Base-by-base conservation (phyloP, 2,888 invertebrate genomes). In the Drosophila ustulata region DNA sequence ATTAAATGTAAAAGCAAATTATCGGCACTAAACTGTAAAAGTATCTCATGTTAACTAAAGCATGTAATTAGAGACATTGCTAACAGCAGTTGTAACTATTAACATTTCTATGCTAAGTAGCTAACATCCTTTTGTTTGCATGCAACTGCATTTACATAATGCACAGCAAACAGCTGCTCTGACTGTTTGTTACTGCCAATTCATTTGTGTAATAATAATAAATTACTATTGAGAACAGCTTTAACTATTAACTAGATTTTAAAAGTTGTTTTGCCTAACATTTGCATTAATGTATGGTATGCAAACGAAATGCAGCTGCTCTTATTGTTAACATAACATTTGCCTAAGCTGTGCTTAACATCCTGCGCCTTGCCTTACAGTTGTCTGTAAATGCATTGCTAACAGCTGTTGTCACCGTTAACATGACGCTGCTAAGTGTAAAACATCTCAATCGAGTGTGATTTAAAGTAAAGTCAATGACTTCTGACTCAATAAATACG, bases 381-480 rank as follows among this genome's bases (percentile, higher is more conserved):
- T 34, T 9, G 4, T 0, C 18, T 23, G 50, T 18, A 7, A 50
- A 37, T 39, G 37, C 39, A 32, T 18, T 13, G 23, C n/a, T 43
- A 30, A 18, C 18, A 18, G 18, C 18, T 18, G 18, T 18, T 18
- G 18, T 0, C 18, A 18, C 18, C 18, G 18, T 18, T 18, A 18
- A 30, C 43, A 43, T 30, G 8, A 11, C 30, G 11, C 11, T 43
- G 30, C 1, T 4, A 30, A 41, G 39, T 41, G 39, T 6, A 7
- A 41, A 43, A 45, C 53, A 46, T 13, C 28, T 55, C 9, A 46
- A 62, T 46, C 23, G 28, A 9, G 18, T 30, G 45, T 26, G 23
- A 39, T 62, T 62, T 53, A 13, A 41, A 41, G 13, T 39, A 7
- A 61, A 50, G 46, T 23, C 37, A 55, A 62, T 39, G 61, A 46